These are phyloP conservation scores for Triplophysa bombifrons DNA, from an alignment of 2,797 vertebrate genomes.

Conservation along the genomic window DNA sequence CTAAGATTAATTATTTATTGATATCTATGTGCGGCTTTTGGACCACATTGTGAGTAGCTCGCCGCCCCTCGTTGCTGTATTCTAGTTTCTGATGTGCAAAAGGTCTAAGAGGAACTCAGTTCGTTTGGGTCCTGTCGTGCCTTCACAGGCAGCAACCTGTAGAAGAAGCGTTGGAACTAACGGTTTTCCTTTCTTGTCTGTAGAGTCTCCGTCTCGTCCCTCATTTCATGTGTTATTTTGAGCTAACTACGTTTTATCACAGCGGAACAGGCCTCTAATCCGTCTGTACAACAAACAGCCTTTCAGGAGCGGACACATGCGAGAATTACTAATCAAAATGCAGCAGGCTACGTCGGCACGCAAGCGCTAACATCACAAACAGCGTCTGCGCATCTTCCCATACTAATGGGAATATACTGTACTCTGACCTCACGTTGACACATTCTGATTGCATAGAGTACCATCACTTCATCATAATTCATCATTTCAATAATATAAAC, in stretches of 20 bases:
- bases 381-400: constrained; percentile 27
- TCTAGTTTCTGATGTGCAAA: not conserved
- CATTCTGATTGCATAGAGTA: not conserved
- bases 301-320: constrained; percentile 62
- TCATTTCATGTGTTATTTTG: constrained; percentile 59
- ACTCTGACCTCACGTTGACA: constrained; percentile 33
- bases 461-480: constrained; percentile 1
- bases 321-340: constrained; percentile 63
- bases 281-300: constrained; percentile 60
- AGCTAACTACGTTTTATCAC: constrained; percentile 63
- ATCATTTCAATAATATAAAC: not conserved
- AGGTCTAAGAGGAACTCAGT: not conserved
- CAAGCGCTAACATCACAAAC: constrained; percentile 31
- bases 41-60: too few species aligned
- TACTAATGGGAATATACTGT: constrained; percentile 31
- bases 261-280: constrained; percentile 63
- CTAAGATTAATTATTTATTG: too few species aligned
- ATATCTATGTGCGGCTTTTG: too few species aligned
- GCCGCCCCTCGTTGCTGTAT: too few species aligned
- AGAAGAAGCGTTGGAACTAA: constrained; percentile 32
- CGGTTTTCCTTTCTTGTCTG: constrained; percentile 33
- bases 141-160: constrained; percentile 51
- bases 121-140: constrained; percentile 28
- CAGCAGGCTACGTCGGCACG: constrained; percentile 49
- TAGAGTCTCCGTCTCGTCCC: constrained; percentile 51